Evolutionary conservation across 2,888 invertebrate species (phyloP), one percentile per base, ranked within the genome.

Genomic region (Allolobophora icterica): DNA sequence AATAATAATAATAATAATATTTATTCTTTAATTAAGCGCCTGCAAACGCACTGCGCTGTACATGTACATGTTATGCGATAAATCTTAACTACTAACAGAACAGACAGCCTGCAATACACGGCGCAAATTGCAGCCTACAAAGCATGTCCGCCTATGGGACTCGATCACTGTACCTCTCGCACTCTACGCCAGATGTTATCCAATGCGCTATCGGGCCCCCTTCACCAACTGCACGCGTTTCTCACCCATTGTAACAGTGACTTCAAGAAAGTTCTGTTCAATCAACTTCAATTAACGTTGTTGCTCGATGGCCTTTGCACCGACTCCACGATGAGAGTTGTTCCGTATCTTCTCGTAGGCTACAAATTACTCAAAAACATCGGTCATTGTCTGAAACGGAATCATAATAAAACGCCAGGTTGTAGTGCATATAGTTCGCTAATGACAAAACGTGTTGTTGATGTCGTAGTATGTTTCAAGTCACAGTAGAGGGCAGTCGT

Each of bases 171-270:
- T n/a, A n/a, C n/a, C n/a, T n/a, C n/a, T n/a, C 15, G 34, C 71
- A 90, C 33, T 33, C 90, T 83, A 52, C 71, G 38, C 90, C 90
- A 90, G 0, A 90, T 71, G 35, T 90, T 90, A 58, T 52, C 90
- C 90, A n/a, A n/a, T n/a, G n/a, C n/a, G n/a, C n/a, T n/a, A n/a
- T n/a, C n/a, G n/a, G n/a, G n/a, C n/a, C 90, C 90, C 90, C 33
- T n/a, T 35, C 21, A 52, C 34, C 30, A 90, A 19, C 35, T 24
- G n/a, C 33, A 90, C 90, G 13, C 3, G 24, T 24, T 11, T 87
- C 87, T 87, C 3, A 21, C 35, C 35, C 87, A 87, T 34, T 38
- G 24, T 87, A 33, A 87, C 87, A 2, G 87, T 40, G 33, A 89
- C 42, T 38, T 89, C 45, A 21, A 89, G 30, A 19, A 89, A 89